These are phyloP conservation scores for Megalops cyprinoides DNA, from an alignment of 2,797 vertebrate genomes.

Conservation along the genomic window DNA sequence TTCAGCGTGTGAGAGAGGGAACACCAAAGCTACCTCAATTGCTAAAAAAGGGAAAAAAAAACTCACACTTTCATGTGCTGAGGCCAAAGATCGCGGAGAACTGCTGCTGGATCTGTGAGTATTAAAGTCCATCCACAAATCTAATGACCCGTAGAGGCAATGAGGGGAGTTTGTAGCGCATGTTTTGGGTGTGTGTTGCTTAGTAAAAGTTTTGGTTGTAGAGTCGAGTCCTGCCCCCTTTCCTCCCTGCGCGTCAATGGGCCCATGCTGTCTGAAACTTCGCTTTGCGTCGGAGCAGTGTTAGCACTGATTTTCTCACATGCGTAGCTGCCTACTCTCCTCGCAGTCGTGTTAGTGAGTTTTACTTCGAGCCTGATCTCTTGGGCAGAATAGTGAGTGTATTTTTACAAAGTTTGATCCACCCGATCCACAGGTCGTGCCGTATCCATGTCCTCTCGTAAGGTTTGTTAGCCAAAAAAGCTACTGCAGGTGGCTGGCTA, in stretches of 20 bases:
- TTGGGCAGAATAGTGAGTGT: no score
- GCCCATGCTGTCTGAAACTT: constrained; percentile 27
- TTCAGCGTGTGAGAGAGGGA: constrained; percentile 61
- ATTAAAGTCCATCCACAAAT: constrained; percentile 28
- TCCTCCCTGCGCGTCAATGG: constrained; percentile 41
- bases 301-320: neutral
- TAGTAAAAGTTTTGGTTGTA: constrained; percentile 22
- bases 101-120: constrained; percentile 67
- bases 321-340: no score
- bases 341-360: no score
- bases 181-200: constrained; percentile 41
- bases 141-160: constrained; percentile 51
- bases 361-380: no score
- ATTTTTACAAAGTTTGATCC: no score
- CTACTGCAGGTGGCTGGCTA: no score
- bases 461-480: no score
- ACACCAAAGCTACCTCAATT: constrained; percentile 52
- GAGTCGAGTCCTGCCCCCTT: constrained; percentile 49
- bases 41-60: constrained; percentile 60
- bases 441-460: no score
- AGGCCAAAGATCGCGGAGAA: constrained; percentile 70
- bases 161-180: neutral
- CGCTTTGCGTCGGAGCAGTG: neutral
- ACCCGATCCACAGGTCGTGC: no score
- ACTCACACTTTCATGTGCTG: constrained; percentile 56